phyloP scores from a whole-genome alignment of 2,113 vertebrate species.

The Panthera tigris region DNA sequence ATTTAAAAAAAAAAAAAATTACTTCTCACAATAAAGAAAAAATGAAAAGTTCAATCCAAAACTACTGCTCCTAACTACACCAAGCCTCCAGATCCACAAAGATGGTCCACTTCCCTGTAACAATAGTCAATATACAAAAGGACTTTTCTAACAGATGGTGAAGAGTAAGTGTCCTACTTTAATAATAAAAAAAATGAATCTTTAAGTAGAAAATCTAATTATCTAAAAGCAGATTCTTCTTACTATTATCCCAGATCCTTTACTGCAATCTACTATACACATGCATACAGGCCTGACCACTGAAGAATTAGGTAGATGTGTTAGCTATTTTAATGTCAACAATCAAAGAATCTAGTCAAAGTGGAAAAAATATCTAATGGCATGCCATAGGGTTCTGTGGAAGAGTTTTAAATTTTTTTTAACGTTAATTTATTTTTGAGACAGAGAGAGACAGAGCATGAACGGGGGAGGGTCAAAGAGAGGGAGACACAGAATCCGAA shows the following conservation, averaged over 20 bases:
- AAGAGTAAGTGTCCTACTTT: slow-evolving; percentile 27
- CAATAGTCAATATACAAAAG: slow-evolving; percentile 1
- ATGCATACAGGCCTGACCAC: not conserved
- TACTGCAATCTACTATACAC: not conserved
- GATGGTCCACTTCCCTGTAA: not conserved
- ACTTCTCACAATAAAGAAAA: slow-evolving; percentile 7
- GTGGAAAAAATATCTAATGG: not conserved
- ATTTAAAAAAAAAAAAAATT: not conserved
- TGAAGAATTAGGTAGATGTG: not conserved
- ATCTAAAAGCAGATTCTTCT: slow-evolving; percentile 19
- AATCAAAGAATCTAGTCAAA: slow-evolving; percentile 26
- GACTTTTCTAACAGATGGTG: slow-evolving; percentile 27
- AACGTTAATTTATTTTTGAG: too few relatives aligned
- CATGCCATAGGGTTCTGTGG: not conserved
- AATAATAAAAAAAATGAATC: slow-evolving; percentile 30
- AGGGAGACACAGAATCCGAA: too few relatives aligned
- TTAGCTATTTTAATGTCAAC: slow-evolving; percentile 28
- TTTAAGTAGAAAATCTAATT: slow-evolving; percentile 35
- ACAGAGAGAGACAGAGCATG: too few relatives aligned
- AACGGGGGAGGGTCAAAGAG: too few relatives aligned
- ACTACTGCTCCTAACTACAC: not conserved
- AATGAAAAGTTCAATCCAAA: not conserved
- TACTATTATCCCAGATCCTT: not conserved
- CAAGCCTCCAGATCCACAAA: not conserved
- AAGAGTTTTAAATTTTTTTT: slow-evolving; percentile 8